Evolutionary conservation across 2,888 invertebrate species (phyloP).

Genomic region (Ptilodon capucinus): DNA sequence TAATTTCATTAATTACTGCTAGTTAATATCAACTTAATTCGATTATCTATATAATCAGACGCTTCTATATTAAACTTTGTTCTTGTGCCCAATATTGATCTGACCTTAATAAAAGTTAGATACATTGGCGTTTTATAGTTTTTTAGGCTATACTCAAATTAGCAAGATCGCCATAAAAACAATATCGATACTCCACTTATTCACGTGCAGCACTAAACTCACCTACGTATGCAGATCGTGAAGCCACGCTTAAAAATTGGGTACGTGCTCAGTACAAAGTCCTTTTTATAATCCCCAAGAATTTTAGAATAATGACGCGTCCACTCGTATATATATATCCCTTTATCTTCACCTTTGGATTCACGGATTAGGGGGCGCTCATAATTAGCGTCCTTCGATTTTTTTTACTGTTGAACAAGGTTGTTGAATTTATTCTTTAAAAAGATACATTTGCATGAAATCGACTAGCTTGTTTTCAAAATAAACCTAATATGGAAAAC

Average conservation of each 20-base stretch:
- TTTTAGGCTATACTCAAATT: neutral
- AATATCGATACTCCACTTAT: constrained; percentile 9
- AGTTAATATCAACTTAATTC: too few species aligned
- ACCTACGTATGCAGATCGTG: constrained; percentile 67
- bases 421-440: too few species aligned
- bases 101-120: too few species aligned
- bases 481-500: too few species aligned
- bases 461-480: too few species aligned
- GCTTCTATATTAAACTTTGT: too few species aligned
- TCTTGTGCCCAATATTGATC: too few species aligned
- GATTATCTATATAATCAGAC: too few species aligned
- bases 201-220: constrained; percentile 39
- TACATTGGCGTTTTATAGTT: too few species aligned
- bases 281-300: constrained; percentile 77
- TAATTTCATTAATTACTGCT: too few species aligned
- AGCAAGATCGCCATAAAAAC: neutral
- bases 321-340: constrained; percentile 66
- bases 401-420: constrained; percentile 5
- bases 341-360: constrained; percentile 56
- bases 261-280: constrained; percentile 48
- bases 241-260: constrained; percentile 72
- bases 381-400: constrained; percentile 34
- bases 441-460: too few species aligned
- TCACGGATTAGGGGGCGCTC: constrained; percentile 16
- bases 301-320: constrained; percentile 69